Conservation (phyloP, 2,888 invertebrate genomes). For the Phengaris arion region DNA sequence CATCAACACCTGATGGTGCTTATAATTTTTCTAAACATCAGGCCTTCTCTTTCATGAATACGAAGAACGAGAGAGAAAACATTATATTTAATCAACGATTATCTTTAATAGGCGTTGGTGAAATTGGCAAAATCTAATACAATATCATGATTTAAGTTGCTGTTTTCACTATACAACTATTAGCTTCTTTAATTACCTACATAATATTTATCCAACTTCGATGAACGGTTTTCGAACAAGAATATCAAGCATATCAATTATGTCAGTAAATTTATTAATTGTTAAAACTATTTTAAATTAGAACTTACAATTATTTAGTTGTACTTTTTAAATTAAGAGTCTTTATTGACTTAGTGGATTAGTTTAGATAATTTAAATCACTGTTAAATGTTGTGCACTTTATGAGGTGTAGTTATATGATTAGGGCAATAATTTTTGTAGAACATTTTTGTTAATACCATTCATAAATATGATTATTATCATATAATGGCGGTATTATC, state of each 20-base stretch:
- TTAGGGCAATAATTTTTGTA: conserved; percentile 70
- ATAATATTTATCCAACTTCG: conserved; percentile 42
- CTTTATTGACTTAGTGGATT: conserved; percentile 65
- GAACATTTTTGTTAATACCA: conserved; percentile 34
- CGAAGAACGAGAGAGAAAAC: too few species aligned
- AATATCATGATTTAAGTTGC: too few species aligned
- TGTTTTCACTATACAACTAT: too few species aligned
- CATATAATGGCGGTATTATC: background rate
- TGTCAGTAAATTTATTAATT: conserved; percentile 45
- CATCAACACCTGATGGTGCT: too few species aligned
- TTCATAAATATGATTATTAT: background rate
- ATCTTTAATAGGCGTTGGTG: too few species aligned
- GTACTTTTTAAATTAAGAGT: conserved; percentile 51
- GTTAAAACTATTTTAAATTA: conserved; percentile 55
- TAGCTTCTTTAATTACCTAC: too few species aligned
- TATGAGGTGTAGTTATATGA: conserved; percentile 50
- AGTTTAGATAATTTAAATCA: conserved; percentile 73
- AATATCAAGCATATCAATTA: conserved; percentile 76
- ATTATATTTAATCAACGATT: too few species aligned
- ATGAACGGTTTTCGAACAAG: conserved; percentile 57
- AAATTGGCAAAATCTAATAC: too few species aligned
- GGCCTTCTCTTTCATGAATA: too few species aligned
- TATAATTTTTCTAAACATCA: too few species aligned
- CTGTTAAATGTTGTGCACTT: conserved; percentile 80
- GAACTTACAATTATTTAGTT: conserved; percentile 56